Evolutionary conservation across 2,888 invertebrate species (phyloP), one percentile per base, ranked within the genome.

Genomic region (Ceriagrion tenellum): DNA sequence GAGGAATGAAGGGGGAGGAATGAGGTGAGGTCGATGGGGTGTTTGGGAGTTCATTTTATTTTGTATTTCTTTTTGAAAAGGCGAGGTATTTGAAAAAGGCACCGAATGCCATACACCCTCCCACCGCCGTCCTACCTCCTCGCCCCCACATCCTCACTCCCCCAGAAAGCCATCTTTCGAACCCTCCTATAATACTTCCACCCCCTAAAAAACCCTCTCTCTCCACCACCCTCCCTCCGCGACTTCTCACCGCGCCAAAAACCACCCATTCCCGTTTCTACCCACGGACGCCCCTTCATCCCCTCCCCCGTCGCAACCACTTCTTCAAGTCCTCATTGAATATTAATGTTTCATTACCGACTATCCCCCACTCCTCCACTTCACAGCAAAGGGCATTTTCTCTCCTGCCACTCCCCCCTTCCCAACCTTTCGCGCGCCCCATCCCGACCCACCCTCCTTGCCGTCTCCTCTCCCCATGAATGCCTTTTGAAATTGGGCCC

Each of bases 261-360:
- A 47, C 89, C 55, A 40, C 55, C 89, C 55, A n/a, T 55, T 89
- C n/a, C 55, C 89, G 63, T 30, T 63, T 35, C 90, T 59, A 26
- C 18, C 69, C 69, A 2, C 59, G 69, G 4, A 26, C 26, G 20
- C 63, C n/a, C n/a, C n/a, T n/a, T n/a, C n/a, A 47, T 4, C 59
- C 16, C 59, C 59, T 16, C 26, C 20, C 91, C n/a, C 69, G 47
- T 63, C 47, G 47, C 69, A 74, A 93, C 93, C 69, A 93, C 93
- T 93, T 74, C 93, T 93, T 74, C 93, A 93, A 93, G 93, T 93
- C 26, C 93, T 93, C 93, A 93, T 93, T 93, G 93, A 93, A 93
- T 93, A 93, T 93, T 93, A 93, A 93, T 93, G 93, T 93, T 93
- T 93, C 93, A 93, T 93, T 93, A 93, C 93, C 69, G 93, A 93